A percentile compares a stretch with the other conserved stretches of the same genome.
Conservation (phyloP, 1,140 invertebrate species). For the Caenorhabditis briggsae region DNA sequence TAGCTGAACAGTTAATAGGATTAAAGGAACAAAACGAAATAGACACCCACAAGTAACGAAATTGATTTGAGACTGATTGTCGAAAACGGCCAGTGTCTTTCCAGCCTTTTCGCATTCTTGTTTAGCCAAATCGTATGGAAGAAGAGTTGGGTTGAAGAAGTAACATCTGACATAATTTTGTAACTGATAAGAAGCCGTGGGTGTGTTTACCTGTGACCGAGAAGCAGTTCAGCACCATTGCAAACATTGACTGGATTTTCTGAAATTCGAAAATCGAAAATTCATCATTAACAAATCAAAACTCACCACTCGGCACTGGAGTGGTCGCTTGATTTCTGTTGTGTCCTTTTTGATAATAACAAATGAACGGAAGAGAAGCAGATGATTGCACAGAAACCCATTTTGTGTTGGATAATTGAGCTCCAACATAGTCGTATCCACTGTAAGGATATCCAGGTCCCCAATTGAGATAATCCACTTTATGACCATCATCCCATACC, state of each 20-base stretch:
- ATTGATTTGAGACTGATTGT: background rate
- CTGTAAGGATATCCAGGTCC: constrained; percentile 11
- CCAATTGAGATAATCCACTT: background rate
- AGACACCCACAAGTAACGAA: background rate
- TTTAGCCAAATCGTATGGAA: background rate
- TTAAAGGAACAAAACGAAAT: background rate
- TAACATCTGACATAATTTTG: constrained; percentile 17
- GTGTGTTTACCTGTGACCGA: constrained; percentile 11
- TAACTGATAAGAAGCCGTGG: background rate
- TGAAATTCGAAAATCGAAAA: background rate
- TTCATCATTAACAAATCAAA: background rate
- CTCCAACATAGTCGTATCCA: constrained; percentile 32
- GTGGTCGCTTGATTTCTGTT: constrained; percentile 9
- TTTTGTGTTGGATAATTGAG: constrained; percentile 9
- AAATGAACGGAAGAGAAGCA: background rate
- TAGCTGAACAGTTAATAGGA: constrained; percentile 8
- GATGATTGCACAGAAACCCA: constrained; percentile 7
- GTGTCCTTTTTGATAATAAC: constrained; percentile 33
- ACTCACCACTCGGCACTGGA: constrained; percentile 2
- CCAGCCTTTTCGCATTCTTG: background rate
- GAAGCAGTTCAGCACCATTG: constrained; percentile 3
- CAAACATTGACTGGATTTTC: background rate
- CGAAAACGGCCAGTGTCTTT: constrained; percentile 27
- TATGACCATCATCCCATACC: constrained; percentile 1
- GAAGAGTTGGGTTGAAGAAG: constrained; percentile 36